These are phyloP conservation scores for Ophion ventricosus DNA, from an alignment of 2,888 invertebrate species.

Conservation along the genomic window DNA sequence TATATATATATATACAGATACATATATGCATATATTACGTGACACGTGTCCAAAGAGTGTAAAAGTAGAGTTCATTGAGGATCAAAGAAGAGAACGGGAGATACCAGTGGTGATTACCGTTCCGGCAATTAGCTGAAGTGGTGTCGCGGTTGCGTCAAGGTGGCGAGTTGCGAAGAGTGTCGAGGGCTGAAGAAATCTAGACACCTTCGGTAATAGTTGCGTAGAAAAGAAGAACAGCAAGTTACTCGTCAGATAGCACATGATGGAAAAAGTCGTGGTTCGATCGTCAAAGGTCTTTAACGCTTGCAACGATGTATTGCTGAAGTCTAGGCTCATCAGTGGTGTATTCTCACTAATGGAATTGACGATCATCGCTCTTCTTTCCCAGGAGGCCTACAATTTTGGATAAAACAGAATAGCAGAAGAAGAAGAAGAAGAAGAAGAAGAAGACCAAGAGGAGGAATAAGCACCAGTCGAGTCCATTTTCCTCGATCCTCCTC, in stretches of 20 bases:
- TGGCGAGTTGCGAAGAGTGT: not conserved
- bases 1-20: not conserved
- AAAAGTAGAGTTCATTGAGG: not conserved
- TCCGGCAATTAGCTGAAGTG: not conserved
- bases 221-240: slow-evolving; percentile 26
- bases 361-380: slow-evolving; percentile 26
- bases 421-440: not conserved
- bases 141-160: not conserved
- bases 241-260: slow-evolving; percentile 46
- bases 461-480: not conserved
- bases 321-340: slow-evolving; percentile 13
- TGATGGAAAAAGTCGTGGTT: slow-evolving; percentile 64
- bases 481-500: not conserved
- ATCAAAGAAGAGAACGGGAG: not conserved
- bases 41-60: not conserved
- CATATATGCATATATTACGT: not conserved
- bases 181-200: not conserved
- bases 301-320: slow-evolving; percentile 15
- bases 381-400: slow-evolving; percentile 51
- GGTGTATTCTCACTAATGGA: slow-evolving; percentile 29
- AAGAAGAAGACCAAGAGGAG: not conserved
- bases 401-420: slow-evolving; percentile 33
- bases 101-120: not conserved
- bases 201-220: not conserved
- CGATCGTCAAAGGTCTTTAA: slow-evolving; percentile 43